phyloP scores from a whole-genome alignment of 2,888 invertebrate species.

The Mellilla xanthometata region DNA sequence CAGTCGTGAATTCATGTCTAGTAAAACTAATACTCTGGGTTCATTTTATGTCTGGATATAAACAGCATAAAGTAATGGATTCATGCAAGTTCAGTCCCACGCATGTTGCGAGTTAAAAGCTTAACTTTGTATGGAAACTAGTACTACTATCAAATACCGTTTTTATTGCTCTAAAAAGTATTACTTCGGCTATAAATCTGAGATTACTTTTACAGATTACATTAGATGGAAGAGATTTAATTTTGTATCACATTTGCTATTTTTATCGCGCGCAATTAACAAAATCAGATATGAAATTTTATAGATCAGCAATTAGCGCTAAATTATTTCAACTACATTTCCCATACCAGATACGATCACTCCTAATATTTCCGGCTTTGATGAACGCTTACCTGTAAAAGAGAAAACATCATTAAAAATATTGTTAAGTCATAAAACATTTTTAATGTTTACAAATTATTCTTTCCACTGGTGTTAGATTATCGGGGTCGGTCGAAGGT shows the following conservation, averaged over 20 bases:
- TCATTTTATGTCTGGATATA: too few species aligned
- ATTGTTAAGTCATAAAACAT: conserved; percentile 12
- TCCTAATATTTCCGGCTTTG: background rate
- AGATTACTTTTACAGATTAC: conserved; percentile 9
- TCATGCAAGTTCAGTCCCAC: conserved; percentile 35
- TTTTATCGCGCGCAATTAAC: background rate
- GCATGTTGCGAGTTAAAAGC: conserved; percentile 22
- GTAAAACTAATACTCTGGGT: too few species aligned
- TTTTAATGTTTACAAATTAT: conserved; percentile 15
- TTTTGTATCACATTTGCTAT: background rate
- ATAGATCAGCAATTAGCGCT: background rate
- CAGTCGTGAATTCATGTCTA: too few species aligned
- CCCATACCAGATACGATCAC: background rate
- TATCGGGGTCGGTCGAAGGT: conserved; percentile 21
- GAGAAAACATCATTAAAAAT: conserved; percentile 34
- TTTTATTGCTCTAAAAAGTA: conserved; percentile 18
- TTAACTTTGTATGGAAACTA: conserved; percentile 20
- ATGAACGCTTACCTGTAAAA: conserved; percentile 51
- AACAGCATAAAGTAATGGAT: conserved; percentile 28
- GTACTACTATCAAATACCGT: conserved; percentile 15
- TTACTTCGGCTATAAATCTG: conserved; percentile 9
- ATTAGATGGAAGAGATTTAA: conserved; percentile 1
- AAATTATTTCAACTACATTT: background rate
- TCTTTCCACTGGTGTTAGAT: conserved; percentile 2
- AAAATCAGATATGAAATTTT: background rate